Conservation (phyloP, 2,113 vertebrate genomes). For the Prionailurus viverrinus region DNA sequence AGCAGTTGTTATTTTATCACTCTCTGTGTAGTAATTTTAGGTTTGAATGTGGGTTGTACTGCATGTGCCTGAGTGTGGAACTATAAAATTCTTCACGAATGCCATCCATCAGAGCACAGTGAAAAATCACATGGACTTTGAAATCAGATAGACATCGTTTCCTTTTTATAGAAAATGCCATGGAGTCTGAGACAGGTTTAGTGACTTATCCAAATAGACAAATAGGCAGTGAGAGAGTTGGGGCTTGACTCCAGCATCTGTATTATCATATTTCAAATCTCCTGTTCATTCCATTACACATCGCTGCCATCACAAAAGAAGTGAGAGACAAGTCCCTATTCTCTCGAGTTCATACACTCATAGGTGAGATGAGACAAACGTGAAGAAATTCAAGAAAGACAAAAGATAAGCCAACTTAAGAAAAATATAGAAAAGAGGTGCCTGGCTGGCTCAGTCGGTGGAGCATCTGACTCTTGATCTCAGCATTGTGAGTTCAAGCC, state of each 20-base stretch:
- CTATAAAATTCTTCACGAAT: not conserved
- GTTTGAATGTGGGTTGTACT: slow-evolving; percentile 13
- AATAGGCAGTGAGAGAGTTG: not conserved
- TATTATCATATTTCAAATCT: not conserved
- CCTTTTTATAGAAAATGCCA: slow-evolving; percentile 39
- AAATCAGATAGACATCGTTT: not conserved
- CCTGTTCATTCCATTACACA: not conserved
- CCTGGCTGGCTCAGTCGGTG: not conserved
- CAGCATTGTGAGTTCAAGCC: not conserved
- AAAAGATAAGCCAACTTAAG: not conserved
- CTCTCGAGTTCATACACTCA: not conserved
- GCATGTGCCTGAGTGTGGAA: not conserved
- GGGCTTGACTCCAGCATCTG: not conserved
- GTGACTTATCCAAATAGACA: not conserved
- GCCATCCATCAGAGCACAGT: not conserved
- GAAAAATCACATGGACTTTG: not conserved
- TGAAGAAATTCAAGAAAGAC: slow-evolving; percentile 26
- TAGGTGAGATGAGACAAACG: not conserved
- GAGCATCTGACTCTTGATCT: not conserved
- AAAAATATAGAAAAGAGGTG: not conserved
- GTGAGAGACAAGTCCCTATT: not conserved
- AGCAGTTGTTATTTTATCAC: not conserved
- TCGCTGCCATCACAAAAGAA: not conserved
- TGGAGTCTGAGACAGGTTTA: not conserved
- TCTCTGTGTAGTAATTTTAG: not conserved